These are phyloP conservation scores for Psophia crepitans DNA, from an alignment of 2,113 vertebrate species.

Conservation along the genomic window DNA sequence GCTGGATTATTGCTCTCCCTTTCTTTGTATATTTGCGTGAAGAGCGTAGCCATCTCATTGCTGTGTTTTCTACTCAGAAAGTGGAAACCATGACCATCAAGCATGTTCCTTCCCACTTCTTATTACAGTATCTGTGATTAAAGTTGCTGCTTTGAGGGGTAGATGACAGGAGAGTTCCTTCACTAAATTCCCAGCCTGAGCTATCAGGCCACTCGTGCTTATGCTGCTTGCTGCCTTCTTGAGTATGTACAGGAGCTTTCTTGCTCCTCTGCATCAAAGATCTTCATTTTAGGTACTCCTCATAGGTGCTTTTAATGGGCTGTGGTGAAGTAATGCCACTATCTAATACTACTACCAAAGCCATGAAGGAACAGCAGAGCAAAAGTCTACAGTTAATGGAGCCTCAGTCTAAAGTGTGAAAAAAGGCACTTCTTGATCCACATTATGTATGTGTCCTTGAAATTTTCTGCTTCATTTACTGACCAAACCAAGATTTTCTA, in stretches of 20 bases:
- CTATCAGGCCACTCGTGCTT: not conserved
- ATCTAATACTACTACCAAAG: not conserved
- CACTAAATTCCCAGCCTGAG: not conserved
- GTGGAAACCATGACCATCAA: not conserved
- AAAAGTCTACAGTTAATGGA: not conserved
- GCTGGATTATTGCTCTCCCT: not conserved
- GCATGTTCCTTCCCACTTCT: not conserved
- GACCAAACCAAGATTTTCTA: constrained; percentile 17
- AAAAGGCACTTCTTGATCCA: not conserved
- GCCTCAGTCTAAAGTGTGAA: not conserved
- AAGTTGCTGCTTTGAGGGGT: not conserved
- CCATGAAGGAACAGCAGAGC: not conserved
- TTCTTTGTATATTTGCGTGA: not conserved
- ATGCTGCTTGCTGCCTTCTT: not conserved
- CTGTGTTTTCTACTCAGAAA: not conserved
- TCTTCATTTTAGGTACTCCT: not conserved
- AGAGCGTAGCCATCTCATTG: not conserved
- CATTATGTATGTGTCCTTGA: not conserved
- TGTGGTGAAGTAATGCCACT: not conserved
- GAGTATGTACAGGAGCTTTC: not conserved
- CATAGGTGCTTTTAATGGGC: not conserved
- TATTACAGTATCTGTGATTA: not conserved
- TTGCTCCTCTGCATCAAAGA: not conserved
- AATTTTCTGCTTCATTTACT: constrained; percentile 18
- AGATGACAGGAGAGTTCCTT: not conserved